Evolutionary conservation across 2,113 vertebrate species (phyloP).

Genomic region (Microcebus griseorufus): DNA sequence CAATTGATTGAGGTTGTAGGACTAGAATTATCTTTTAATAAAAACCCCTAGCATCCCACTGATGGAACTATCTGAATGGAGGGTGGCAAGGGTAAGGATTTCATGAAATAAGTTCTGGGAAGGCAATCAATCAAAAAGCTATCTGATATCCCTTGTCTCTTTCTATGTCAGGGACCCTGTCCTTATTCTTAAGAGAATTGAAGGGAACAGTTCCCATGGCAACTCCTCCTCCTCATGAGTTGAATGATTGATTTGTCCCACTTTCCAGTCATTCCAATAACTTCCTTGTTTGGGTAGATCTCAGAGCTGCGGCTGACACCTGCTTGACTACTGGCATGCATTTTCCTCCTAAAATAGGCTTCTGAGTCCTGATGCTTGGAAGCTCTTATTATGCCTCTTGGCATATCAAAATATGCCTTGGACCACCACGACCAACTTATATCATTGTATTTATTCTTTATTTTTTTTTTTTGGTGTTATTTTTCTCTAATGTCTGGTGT

Average conservation of each 20-base stretch:
- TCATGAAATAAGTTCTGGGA: not conserved
- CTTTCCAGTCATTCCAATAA: not conserved
- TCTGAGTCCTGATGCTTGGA: not conserved
- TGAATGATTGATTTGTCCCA: not conserved
- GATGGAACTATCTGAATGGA: not conserved
- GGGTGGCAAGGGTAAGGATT: not conserved
- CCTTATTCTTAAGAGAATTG: slow-evolving; percentile 27
- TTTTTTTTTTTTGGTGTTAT: not conserved
- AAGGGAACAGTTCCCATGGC: not conserved
- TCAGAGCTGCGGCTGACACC: not conserved
- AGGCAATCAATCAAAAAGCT: not conserved
- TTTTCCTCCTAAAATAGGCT: not conserved
- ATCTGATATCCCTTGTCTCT: not conserved
- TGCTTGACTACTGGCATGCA: not conserved
- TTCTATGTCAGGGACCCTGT: not conserved
- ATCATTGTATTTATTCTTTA: not conserved
- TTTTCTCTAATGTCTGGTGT: not conserved
- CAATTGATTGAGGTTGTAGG: not conserved
- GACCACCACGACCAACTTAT: not conserved
- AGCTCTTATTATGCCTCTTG: not conserved
- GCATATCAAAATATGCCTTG: not conserved
- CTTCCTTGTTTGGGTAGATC: not conserved
- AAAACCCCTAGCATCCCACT: not conserved
- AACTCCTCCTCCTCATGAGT: not conserved
- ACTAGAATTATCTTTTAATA: not conserved